Evolutionary conservation across 2,113 vertebrate species (phyloP).

Genomic region (Pleuronectes platessa): DNA sequence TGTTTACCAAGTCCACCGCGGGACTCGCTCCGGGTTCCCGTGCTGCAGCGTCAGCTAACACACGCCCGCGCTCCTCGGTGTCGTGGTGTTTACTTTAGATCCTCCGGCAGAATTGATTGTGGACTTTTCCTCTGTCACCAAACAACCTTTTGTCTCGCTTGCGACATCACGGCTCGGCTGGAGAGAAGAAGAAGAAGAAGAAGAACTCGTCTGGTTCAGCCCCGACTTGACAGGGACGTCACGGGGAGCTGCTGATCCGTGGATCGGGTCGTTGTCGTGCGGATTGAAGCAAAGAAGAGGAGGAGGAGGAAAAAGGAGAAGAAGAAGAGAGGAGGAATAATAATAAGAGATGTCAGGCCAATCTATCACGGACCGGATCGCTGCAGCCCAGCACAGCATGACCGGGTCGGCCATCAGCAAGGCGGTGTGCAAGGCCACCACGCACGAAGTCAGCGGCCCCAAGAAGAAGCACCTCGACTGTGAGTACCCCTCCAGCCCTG

Average conservation of each 20-base stretch:
- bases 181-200: too few relatives aligned
- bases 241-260: too few relatives aligned
- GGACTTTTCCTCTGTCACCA: not conserved
- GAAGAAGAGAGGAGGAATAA: not conserved
- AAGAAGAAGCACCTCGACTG: slow-evolving; percentile 94
- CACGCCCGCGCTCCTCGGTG: slow-evolving; percentile 41
- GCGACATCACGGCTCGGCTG: too few relatives aligned
- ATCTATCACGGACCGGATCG: slow-evolving; percentile 90
- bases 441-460: slow-evolving; percentile 91
- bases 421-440: slow-evolving; percentile 91
- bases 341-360: slow-evolving; percentile 86
- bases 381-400: slow-evolving; percentile 91
- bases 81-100: not conserved
- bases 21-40: slow-evolving; percentile 76
- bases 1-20: slow-evolving; percentile 69
- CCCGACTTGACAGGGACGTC: not conserved
- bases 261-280: slow-evolving; percentile 15
- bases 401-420: slow-evolving; percentile 89
- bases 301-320: not conserved
- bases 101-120: too few relatives aligned
- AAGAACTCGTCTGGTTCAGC: too few relatives aligned
- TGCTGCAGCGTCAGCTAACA: slow-evolving; percentile 83
- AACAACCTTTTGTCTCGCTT: too few relatives aligned
- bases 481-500: slow-evolving; percentile 76
- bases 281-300: not conserved